Evolutionary conservation across 1,140 invertebrate species (phyloP), one percentile per base, ranked within the genome.

Genomic region (Hylaeus anthracinus): DNA sequence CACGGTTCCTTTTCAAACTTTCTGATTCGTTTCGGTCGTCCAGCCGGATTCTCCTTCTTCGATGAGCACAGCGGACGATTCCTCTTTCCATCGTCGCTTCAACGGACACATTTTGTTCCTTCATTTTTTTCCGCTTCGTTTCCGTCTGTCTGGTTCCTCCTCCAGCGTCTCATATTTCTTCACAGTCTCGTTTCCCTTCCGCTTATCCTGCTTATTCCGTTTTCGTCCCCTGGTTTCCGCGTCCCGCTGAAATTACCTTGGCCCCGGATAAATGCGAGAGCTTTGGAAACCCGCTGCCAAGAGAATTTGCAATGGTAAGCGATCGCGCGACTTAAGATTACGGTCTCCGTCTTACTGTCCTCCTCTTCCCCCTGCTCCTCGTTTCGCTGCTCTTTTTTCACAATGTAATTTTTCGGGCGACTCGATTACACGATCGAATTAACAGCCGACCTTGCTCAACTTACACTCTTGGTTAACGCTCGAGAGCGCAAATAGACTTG

Each of bases 291-390:
- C 78, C 72, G 71, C 37, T 66, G 64, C 78, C 63, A 67, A 60
- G 71, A 53, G 72, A 80, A 80, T 80, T 80, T 80, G 78, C 64
- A 80, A 80, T 80, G 71, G 78, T 80, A 80, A 75, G 63, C 61
- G 71, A 73, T 79, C 77, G 78, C 41, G 43, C n/a, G 72, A 41
- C 71, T 74, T 73, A 74, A 80, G 78, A 74, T 79, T 66, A 66
- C 41, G 61, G 45, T 79, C 70, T 56, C 45, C 45, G 56, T 26
- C 61, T 45, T 56, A 43, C 12, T n/a, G 10, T 26, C n/a, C 0
- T 14, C 41, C 10, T 37, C 37, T 43, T 45, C 56, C 14, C 4
- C 8, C 53, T 5, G 2, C 5, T 37, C 14, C 15, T n/a, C 14
- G 12, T 77, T 51, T 43, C 5, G 4, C 14, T 26, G 15, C 1